Evolutionary conservation across 2,113 vertebrate genomes (phyloP), one percentile per base, ranked within the genome.

Genomic region (Corvus moneduloides): DNA sequence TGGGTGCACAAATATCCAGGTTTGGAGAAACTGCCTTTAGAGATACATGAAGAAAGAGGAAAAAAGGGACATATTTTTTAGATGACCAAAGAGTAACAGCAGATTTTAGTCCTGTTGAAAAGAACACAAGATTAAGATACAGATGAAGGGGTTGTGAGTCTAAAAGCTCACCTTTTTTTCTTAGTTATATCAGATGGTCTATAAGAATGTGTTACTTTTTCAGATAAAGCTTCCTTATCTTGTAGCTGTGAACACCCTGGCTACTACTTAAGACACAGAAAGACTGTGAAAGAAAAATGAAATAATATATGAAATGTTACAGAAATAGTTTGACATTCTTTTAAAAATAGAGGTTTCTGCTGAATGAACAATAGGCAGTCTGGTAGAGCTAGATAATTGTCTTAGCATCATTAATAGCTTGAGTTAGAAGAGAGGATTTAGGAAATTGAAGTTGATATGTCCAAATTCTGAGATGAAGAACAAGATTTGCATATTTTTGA

Each of bases 381-480:
- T 94, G 87, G 55, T 83, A 67, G 67, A 87, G 55, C 63, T 86
- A 90, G 75, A 88, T 85, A 88, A 96, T 96, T 94, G 81, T 93
- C 89, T 94, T 91, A 93, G 51, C 58, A 76, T 94, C 84, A 64
- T 89, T 96, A 93, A 73, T 90, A 89, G 52, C 59, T 86, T 68
- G 63, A 93, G 54, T 83, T 85, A 87, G 69, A 87, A 81, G 80
- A 96, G 39, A 89, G 56, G 75, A 93, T 93, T 97, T 96, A 76
- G 89, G 87, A 94, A 95, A 87, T 79, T 83, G 69, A 95, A 96
- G 90, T 55, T 66, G 75, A 69, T 95, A 86, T 86, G 63, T 88
- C 75, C 87, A 93, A 91, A 94, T 88, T 85, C 80, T 83, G 63
- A 91, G 96, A 95, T 85, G 55, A 90, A 93, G 78, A 96, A 62